Conservation (phyloP, 1,140 invertebrate genomes). For the Drosophila varians region DNA sequence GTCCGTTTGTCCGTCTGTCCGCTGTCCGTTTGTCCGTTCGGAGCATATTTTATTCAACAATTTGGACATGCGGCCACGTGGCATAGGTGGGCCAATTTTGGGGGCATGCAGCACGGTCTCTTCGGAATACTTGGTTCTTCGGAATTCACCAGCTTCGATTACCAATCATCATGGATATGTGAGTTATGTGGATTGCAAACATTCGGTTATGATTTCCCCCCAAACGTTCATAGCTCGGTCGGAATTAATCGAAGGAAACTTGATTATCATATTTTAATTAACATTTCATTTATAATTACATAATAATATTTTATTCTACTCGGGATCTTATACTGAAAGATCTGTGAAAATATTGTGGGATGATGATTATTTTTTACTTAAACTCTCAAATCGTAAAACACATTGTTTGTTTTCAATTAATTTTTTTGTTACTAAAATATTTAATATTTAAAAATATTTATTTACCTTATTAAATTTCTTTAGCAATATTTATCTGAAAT, state of each 20-base stretch:
- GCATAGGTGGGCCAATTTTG: neutral
- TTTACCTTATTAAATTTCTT: neutral
- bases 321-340: too few relatives aligned
- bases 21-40: neutral
- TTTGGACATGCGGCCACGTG: constrained; percentile 26
- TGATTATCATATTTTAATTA: constrained; percentile 1
- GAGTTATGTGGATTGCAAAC: constrained; percentile 5
- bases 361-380: too few relatives aligned
- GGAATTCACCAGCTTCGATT: constrained; percentile 26
- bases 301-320: too few relatives aligned
- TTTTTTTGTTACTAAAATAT: too few relatives aligned
- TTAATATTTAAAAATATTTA: too few relatives aligned
- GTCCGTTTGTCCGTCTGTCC: neutral
- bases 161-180: constrained; percentile 33
- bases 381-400: too few relatives aligned
- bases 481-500: neutral
- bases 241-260: constrained; percentile 9
- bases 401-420: too few relatives aligned
- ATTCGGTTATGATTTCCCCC: neutral
- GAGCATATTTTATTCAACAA: constrained; percentile 24
- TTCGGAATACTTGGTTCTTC: neutral
- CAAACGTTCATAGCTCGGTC: constrained; percentile 1
- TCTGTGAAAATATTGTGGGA: too few relatives aligned
- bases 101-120: neutral
- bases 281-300: too few relatives aligned